A percentile compares a stretch with the other conserved stretches of the same genome.
Conservation (phyloP, 1,140 invertebrate genomes). For the Phymastichus coffea region DNA sequence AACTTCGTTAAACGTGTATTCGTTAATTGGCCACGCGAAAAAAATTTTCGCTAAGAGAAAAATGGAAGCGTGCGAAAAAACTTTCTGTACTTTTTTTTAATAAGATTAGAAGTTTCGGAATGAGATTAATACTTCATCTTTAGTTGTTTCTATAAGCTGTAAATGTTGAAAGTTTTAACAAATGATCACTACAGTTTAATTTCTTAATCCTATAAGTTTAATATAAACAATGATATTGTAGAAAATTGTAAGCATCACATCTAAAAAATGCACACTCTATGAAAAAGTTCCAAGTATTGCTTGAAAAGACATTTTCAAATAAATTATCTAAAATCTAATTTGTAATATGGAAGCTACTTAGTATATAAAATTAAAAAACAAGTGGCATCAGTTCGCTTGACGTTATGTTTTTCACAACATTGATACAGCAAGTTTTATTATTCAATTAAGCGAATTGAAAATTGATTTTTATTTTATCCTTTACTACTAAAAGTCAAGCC, state of each 20-base stretch:
- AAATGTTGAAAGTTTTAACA: background rate
- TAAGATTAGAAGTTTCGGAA: slow-evolving; percentile 13
- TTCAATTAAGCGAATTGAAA: too few species aligned
- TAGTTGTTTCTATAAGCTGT: slow-evolving; percentile 5
- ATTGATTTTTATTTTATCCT: too few species aligned
- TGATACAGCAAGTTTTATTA: too few species aligned
- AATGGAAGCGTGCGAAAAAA: slow-evolving; percentile 4
- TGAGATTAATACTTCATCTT: slow-evolving; percentile 18
- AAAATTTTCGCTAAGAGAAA: background rate
- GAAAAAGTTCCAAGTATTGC: slow-evolving; percentile 16
- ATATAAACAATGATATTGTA: background rate
- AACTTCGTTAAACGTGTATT: background rate
- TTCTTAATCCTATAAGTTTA: background rate
- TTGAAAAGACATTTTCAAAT: slow-evolving; percentile 7
- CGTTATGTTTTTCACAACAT: too few species aligned
- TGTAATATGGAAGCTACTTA: slow-evolving; percentile 12
- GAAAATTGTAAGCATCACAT: background rate
- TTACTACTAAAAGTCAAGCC: too few species aligned
- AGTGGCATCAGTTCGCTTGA: too few species aligned
- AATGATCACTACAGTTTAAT: background rate
- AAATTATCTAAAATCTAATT: background rate
- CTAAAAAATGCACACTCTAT: background rate
- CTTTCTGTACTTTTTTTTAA: background rate
- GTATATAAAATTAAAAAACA: too few species aligned
- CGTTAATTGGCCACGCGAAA: background rate